phyloP scores from a whole-genome alignment of 2,797 vertebrate genomes.

The Lagorchestes hirsutus region DNA sequence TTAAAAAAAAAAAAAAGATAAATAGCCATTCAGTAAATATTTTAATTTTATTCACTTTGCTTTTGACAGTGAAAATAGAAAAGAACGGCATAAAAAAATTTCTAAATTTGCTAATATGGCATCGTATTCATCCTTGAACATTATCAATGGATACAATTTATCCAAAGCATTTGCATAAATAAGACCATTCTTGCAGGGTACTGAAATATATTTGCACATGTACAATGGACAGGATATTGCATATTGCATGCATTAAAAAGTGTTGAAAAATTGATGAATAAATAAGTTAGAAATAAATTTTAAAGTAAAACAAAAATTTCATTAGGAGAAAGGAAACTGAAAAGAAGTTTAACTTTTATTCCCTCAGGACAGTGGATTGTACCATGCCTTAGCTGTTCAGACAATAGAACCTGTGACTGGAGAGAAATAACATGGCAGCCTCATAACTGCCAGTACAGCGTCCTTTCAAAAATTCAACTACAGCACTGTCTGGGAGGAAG shows the following conservation, averaged over 20 bases:
- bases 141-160: neutral
- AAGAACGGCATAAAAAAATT: neutral
- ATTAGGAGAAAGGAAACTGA: constrained; percentile 21
- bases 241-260: neutral
- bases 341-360: constrained; percentile 67
- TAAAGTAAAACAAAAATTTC: constrained; percentile 11
- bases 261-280: neutral
- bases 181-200: neutral
- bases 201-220: neutral
- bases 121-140: neutral
- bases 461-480: constrained; percentile 87
- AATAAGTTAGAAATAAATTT: neutral
- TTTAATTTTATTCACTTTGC: neutral
- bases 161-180: neutral
- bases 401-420: constrained; percentile 98
- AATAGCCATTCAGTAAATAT: neutral
- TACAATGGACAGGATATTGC: neutral
- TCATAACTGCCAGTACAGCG: constrained; percentile 88
- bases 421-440: constrained; percentile 95
- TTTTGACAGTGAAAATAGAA: neutral
- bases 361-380: constrained; percentile 94
- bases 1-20: neutral
- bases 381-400: constrained; percentile 96
- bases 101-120: neutral
- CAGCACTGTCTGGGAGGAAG: constrained; percentile 91